Conservation (phyloP, 2,888 invertebrate species). For the Matsumyia berberina region DNA sequence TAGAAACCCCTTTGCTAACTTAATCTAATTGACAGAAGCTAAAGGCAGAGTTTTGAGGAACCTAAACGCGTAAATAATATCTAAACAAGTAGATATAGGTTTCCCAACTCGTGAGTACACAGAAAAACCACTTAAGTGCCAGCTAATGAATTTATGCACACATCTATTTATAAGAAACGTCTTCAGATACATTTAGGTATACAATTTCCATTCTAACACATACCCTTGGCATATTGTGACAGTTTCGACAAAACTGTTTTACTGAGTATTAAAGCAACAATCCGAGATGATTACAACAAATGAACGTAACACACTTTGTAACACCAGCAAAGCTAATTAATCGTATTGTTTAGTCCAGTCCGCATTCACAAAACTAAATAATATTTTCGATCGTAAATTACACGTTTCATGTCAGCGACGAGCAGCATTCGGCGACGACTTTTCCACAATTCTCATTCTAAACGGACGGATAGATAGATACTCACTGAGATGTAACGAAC, state of each 20-base stretch:
- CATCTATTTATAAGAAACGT: slow-evolving; percentile 42
- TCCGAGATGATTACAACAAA: slow-evolving; percentile 52
- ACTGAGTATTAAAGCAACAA: slow-evolving; percentile 18
- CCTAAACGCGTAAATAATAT: no score
- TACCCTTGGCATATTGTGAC: slow-evolving; percentile 78
- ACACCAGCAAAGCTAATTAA: neutral
- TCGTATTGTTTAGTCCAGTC: neutral
- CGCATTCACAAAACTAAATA: slow-evolving; percentile 28
- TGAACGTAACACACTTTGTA: slow-evolving; percentile 14
- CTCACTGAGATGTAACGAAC: slow-evolving; percentile 60
- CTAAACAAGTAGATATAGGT: neutral
- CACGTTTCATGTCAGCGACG: slow-evolving; percentile 57
- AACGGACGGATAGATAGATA: slow-evolving; percentile 64
- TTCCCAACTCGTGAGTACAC: neutral
- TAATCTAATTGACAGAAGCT: neutral
- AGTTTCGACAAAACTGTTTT: slow-evolving; percentile 32
- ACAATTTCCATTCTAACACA: slow-evolving; percentile 55
- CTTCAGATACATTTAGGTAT: slow-evolving; percentile 2
- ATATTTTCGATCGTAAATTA: slow-evolving; percentile 24
- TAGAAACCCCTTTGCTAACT: neutral
- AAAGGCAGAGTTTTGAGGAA: neutral
- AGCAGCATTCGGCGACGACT: slow-evolving; percentile 15
- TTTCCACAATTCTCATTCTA: slow-evolving; percentile 56
- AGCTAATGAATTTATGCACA: slow-evolving; percentile 6
- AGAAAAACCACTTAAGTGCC: neutral